phyloP scores from a whole-genome alignment of 2,113 vertebrate genomes.

The Paratilapia polleni region DNA sequence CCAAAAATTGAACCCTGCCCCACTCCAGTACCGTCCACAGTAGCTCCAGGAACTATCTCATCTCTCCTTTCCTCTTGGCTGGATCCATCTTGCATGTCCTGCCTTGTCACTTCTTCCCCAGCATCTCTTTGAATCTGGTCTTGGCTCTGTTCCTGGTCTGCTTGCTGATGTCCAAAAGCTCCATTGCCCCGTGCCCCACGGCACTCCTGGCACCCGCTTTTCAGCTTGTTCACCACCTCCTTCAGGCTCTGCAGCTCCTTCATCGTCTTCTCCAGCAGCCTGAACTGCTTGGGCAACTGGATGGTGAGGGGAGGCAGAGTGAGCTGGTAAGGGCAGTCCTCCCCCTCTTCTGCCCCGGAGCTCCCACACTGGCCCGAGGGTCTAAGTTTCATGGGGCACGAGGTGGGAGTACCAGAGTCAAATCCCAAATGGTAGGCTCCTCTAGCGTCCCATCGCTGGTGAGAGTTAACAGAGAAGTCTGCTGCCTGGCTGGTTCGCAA shows the following conservation, averaged over 20 bases:
- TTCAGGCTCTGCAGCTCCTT: slow-evolving; percentile 90
- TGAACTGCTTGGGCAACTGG: slow-evolving; percentile 89
- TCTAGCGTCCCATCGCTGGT: slow-evolving; percentile 69
- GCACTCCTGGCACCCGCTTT: slow-evolving; percentile 87
- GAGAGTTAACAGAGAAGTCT: slow-evolving; percentile 63
- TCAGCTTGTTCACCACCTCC: slow-evolving; percentile 88
- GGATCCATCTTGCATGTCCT: slow-evolving; percentile 77
- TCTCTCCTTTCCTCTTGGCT: slow-evolving; percentile 73
- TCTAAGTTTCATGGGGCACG: slow-evolving; percentile 87
- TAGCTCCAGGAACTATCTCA: slow-evolving; percentile 39
- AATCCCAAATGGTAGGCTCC: slow-evolving; percentile 55
- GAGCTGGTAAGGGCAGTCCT: slow-evolving; percentile 89
- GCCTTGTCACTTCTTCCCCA: slow-evolving; percentile 59
- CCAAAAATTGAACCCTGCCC: slow-evolving; percentile 66
- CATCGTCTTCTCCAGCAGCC: slow-evolving; percentile 88
- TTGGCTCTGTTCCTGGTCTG: slow-evolving; percentile 61
- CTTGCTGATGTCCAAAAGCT: slow-evolving; percentile 73
- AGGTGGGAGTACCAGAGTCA: slow-evolving; percentile 42
- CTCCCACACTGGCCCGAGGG: slow-evolving; percentile 82
- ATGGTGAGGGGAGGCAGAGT: slow-evolving; percentile 89
- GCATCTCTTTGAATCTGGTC: slow-evolving; percentile 47
- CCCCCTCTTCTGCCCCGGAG: slow-evolving; percentile 74
- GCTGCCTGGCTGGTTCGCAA: slow-evolving; percentile 51
- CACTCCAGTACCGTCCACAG: slow-evolving; percentile 26
- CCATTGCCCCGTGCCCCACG: slow-evolving; percentile 80